Base-by-base conservation (phyloP, 2,888 invertebrate species). In the Ichneumon xanthorius region DNA sequence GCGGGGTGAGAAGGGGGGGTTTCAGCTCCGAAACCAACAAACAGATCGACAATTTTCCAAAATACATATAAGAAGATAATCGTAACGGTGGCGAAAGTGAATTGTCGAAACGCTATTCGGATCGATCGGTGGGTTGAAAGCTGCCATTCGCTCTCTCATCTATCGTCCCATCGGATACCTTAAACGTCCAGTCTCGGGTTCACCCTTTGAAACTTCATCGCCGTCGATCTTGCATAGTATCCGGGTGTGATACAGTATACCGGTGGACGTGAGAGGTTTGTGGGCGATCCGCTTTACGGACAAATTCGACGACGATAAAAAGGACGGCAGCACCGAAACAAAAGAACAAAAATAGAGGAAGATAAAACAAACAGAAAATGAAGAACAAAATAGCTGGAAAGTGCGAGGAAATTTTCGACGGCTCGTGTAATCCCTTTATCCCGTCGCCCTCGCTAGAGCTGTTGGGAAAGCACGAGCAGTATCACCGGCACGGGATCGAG, bases 321-420 rank as follows among this genome's bases (percentile, higher is more conserved):
- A 45, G 53, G 22, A 40, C 30, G 16, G 30, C 14, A 55, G n/a
- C 76, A 65, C 50, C 63, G 33, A 61, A 33, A n/a, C 40, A 48
- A 37, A 61, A 30, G 40, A 40, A 5, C 19, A 83, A 53, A 37
- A 40, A 37, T 33, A 71, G 26, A 55, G 68, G 68, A 40, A 40
- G 9, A 0, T 9, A 9, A 30, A 48, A 33, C 30, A 26, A 70
- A 70, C 45, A 53, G 30, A 63, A 65, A 50, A 33, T 40, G 14
- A 19, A 45, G 55, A 58, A 48, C 45, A 65, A 82, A 73, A 82
- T n/a, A 71, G 71, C 79, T 85, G 67, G 76, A 76, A 82, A 72
- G 85, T 85, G 82, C 58, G 71, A 80, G 82, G 76, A 82, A 85
- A 85, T 85, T 85, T 82, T 67, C 79, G 82, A 80, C 80, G 67